Percentiles rank a stretch among this genome's conserved stretches.
Conservation (phyloP, 1,140 invertebrate species). For the Matsumurasca onukii region DNA sequence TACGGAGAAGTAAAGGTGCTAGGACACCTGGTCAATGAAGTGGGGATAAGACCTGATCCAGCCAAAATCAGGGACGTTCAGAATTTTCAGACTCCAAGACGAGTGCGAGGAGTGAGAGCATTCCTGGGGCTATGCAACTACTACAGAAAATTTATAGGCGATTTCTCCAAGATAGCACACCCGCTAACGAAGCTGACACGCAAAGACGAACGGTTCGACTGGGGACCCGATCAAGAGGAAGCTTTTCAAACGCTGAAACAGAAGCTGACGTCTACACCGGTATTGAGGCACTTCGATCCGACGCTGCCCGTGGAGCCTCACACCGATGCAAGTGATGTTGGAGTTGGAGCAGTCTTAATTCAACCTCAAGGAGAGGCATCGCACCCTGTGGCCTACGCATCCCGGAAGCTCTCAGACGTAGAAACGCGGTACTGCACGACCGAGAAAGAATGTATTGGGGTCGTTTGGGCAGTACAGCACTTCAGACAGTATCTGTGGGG, state of each 20-base stretch:
- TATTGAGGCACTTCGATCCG: conserved; percentile 40
- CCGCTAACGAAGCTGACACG: conserved; percentile 40
- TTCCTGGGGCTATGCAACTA: conserved; percentile 44
- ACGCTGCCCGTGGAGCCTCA: conserved; percentile 40
- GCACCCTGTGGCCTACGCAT: conserved; percentile 40
- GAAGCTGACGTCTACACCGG: conserved; percentile 29
- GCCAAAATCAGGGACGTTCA: conserved; percentile 42
- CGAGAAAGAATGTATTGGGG: conserved; percentile 49
- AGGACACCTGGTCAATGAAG: conserved; percentile 43
- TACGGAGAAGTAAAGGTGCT: conserved; percentile 44
- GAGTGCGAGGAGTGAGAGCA: conserved; percentile 31
- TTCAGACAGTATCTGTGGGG: conserved; percentile 54
- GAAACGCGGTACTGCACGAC: conserved; percentile 48
- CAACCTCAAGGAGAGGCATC: conserved; percentile 36
- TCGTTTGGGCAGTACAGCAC: conserved; percentile 47
- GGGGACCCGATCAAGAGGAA: not conserved
- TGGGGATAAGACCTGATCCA: conserved; percentile 45
- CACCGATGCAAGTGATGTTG: conserved; percentile 43
- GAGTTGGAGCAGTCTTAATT: conserved; percentile 42
- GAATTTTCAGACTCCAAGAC: conserved; percentile 38
- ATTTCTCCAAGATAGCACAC: conserved; percentile 45
- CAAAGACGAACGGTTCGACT: not conserved
- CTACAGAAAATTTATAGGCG: conserved; percentile 46
- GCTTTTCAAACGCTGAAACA: conserved; percentile 3
- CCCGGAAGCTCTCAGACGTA: conserved; percentile 39